Evolutionary conservation across 2,797 vertebrate genomes (phyloP), one percentile per base, ranked within the genome.

Genomic region (Muscicapa comitata): DNA sequence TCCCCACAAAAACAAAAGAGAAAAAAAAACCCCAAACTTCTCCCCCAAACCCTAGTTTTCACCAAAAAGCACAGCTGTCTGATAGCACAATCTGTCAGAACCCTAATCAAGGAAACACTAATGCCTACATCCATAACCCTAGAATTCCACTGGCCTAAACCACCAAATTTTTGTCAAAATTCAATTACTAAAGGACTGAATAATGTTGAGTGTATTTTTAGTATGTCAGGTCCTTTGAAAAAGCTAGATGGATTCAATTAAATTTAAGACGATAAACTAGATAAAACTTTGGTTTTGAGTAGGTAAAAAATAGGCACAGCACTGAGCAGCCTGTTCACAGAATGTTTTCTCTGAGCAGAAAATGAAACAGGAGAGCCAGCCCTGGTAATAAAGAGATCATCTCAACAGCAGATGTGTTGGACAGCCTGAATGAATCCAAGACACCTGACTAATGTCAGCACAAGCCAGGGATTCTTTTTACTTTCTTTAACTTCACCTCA

Each of bases 1-100:
- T 6, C 0, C 2, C 6, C 13, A 17, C 3, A 68, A 35, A 80
- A 14, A 38, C 10, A 82, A 15, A 48, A 58, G 78, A 15, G 8
- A 17, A 10, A 57, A 37, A 75, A 67, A 33, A 2, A 0, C 2
- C 11, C 5, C 10, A 48, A 77, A 67, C 3, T 9, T 29, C 4
- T 15, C 28, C 33, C 5, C 6, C 1, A 12, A 54, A 48, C 2
- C 23, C 3, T 31, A 61, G 4, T 66, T 68, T 79, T 65, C 54
- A 26, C n/a, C 11, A 29, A 65, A 84, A 90, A 78, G 10, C 21
- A 45, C 50, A 61, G 33, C 4, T 67, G 4, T 50, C 13, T 40
- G 14, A 61, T 21, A 75, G 5, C 25, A 79, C 23, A 45, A 5
- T 31, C 37, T 61, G n/a, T 66, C 35, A 77, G 17, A 66, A 80